These are phyloP conservation scores for Thysanoteuthis rhombus DNA, from an alignment of 2,888 invertebrate genomes.

Conservation along the genomic window DNA sequence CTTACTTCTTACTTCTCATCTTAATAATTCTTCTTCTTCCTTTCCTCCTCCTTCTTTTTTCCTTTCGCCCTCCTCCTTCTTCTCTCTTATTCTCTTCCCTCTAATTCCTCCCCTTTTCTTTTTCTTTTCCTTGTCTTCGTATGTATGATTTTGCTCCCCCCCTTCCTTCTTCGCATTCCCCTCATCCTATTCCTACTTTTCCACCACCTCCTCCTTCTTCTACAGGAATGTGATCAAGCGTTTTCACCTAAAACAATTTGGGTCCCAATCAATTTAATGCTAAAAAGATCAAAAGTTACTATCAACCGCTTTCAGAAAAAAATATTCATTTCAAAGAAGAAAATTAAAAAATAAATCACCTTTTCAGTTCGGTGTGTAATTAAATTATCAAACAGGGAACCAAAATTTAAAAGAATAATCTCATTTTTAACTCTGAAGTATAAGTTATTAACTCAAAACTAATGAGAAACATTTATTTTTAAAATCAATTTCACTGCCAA, in stretches of 20 bases:
- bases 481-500: not conserved
- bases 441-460: not conserved
- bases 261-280: not conserved
- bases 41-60: too few species aligned
- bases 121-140: not conserved
- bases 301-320: not conserved
- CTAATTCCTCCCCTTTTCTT: not conserved
- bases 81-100: not conserved
- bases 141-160: not conserved
- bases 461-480: not conserved
- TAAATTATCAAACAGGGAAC: too few species aligned
- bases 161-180: not conserved
- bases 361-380: not conserved
- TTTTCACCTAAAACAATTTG: not conserved
- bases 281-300: not conserved
- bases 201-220: not conserved
- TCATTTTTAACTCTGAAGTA: not conserved
- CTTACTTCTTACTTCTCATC: not conserved
- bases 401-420: not conserved
- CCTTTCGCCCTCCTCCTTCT: not conserved
- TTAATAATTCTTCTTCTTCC: too few species aligned
- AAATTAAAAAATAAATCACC: too few species aligned
- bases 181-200: not conserved
- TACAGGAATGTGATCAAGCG: not conserved
- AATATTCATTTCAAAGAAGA: not conserved